Conservation (phyloP, 2,797 vertebrate genomes). For the Chrosomus eos region DNA sequence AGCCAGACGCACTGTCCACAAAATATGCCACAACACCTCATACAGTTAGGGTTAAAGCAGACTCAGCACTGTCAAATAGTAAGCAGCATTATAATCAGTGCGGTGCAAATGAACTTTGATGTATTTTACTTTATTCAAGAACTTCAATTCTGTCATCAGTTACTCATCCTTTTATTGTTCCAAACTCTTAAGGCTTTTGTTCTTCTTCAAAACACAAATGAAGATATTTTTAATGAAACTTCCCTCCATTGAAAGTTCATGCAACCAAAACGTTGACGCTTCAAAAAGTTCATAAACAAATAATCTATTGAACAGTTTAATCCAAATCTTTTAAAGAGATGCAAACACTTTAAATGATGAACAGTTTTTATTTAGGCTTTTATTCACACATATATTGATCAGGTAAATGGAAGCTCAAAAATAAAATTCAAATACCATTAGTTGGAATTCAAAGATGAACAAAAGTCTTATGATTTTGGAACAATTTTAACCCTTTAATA, state of each 20-base stretch:
- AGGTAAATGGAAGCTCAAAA: background rate
- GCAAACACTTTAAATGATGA: background rate
- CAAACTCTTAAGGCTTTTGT: background rate
- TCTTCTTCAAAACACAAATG: background rate
- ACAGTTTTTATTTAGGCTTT: background rate
- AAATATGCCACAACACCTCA: slow-evolving; percentile 50
- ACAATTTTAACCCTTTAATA: background rate
- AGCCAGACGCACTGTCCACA: slow-evolving; percentile 56
- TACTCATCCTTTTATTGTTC: background rate
- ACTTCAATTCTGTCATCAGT: background rate
- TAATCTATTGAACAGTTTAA: background rate
- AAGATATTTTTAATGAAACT: background rate
- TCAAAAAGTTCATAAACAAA: background rate
- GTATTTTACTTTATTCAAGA: background rate
- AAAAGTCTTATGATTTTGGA: background rate
- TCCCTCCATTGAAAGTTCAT: background rate
- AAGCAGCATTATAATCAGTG: background rate
- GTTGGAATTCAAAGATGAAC: background rate
- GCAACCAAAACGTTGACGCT: background rate
- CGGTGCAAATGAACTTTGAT: background rate
- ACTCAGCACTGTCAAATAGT: slow-evolving; percentile 55
- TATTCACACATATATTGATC: background rate
- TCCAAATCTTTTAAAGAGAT: background rate
- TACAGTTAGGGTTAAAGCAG: slow-evolving; percentile 60
- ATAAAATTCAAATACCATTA: background rate